Evolutionary conservation across 2,888 invertebrate species (phyloP).

Genomic region (Xestoiulus laeticollis): DNA sequence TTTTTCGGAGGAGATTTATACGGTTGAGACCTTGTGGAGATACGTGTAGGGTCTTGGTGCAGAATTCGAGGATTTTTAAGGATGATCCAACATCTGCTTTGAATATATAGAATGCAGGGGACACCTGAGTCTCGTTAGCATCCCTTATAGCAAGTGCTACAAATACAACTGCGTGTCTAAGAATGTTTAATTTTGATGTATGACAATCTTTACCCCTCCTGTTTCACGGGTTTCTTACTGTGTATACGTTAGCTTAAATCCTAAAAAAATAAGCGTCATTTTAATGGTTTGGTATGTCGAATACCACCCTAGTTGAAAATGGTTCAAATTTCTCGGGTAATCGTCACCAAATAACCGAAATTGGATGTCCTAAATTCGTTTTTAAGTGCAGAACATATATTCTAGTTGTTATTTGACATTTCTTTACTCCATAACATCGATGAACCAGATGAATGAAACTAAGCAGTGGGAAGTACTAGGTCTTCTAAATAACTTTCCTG

Average conservation of each 20-base stretch:
- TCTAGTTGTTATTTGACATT: not conserved
- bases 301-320: conserved; percentile 20
- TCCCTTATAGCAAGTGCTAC: not conserved
- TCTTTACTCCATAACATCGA: not conserved
- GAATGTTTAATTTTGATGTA: not conserved
- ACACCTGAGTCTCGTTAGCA: conserved; percentile 5
- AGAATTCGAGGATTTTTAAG: not conserved
- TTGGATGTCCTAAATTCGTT: conserved; percentile 19
- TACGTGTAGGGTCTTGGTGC: not conserved
- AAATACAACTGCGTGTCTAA: not conserved
- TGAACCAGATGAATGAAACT: not conserved
- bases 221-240: not conserved
- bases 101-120: not conserved
- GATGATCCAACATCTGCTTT: not conserved
- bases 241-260: not conserved
- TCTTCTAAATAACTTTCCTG: no score
- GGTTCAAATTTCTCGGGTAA: not conserved
- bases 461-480: not conserved
- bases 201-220: not conserved
- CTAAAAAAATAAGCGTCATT: conserved; percentile 8
- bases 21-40: not conserved
- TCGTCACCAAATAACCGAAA: conserved; percentile 25
- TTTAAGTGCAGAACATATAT: conserved; percentile 27
- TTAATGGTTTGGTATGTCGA: conserved; percentile 7
- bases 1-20: not conserved